Evolutionary conservation across 2,888 invertebrate genomes (phyloP).

Genomic region (Drosophila cognata): DNA sequence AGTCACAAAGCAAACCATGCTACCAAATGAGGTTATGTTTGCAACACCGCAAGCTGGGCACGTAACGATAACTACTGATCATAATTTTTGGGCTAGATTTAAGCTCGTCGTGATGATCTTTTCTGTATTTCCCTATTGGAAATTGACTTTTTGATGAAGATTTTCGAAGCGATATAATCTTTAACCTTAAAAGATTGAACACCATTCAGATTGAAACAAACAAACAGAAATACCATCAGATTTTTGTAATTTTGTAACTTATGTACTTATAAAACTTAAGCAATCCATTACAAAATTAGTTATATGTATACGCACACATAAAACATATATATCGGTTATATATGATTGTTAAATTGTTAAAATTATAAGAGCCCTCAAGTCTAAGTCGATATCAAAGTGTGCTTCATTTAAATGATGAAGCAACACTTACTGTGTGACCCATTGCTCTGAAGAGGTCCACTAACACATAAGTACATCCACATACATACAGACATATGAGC

Average conservation of each 20-base stretch:
- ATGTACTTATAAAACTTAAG: background rate
- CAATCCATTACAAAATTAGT: background rate
- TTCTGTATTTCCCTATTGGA: background rate
- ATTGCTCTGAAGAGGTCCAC: background rate
- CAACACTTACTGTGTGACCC: background rate
- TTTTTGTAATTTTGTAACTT: background rate
- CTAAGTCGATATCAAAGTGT: background rate
- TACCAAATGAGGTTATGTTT: constrained; percentile 27
- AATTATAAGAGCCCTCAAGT: background rate
- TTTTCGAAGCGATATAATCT: constrained; percentile 10
- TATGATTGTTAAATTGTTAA: background rate
- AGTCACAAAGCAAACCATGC: background rate
- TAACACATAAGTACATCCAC: background rate
- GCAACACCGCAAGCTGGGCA: constrained; percentile 16
- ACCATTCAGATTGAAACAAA: background rate
- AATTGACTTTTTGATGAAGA: background rate
- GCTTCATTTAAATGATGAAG: background rate
- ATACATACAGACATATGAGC: background rate
- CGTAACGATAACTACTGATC: background rate
- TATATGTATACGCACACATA: background rate
- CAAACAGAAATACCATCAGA: constrained; percentile 5
- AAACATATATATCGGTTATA: background rate
- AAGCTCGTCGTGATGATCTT: background rate
- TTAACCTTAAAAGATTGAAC: constrained; percentile 13
- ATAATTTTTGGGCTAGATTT: background rate